A percentile compares a stretch with the other conserved stretches of the same genome.
Conservation (phyloP, 35 echinoderm and acorn worm genomes). For the Chiridota heheva region DNA sequence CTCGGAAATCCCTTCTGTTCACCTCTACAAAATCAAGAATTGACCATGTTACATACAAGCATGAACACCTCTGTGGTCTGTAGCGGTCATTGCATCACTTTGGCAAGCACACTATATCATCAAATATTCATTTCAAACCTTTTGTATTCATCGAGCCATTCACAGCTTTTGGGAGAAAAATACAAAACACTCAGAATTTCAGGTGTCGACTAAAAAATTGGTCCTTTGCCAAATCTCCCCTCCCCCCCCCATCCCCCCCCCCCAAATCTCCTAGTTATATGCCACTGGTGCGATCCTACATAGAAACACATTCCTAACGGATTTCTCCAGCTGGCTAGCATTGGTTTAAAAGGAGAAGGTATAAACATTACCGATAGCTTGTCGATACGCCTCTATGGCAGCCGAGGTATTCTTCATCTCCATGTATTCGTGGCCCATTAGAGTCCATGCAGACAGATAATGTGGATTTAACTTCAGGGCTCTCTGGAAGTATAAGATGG, state of each 20-base stretch:
- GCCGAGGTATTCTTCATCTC: conserved; percentile 99
- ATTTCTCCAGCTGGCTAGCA: too few species aligned
- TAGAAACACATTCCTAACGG: too few species aligned
- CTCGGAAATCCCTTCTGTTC: conserved; percentile 91
- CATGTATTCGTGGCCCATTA: conserved; percentile 98
- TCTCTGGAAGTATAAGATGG: conserved; percentile 92
- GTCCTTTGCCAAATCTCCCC: too few species aligned
- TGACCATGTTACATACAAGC: background rate
- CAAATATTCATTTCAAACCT: background rate
- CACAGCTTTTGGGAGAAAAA: background rate
- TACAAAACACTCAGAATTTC: background rate
- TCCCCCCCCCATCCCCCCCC: too few species aligned
- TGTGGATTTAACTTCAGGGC: conserved; percentile 94
- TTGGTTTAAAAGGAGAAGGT: too few species aligned
- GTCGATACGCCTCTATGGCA: conserved; percentile 96
- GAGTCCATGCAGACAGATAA: conserved; percentile 95
- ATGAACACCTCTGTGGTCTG: background rate
- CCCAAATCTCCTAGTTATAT: too few species aligned
- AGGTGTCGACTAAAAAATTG: too few species aligned
- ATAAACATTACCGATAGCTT: conserved; percentile 91
- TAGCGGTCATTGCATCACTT: too few species aligned
- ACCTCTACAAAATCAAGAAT: conserved; percentile 59
- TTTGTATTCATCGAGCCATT: background rate
- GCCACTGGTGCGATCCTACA: too few species aligned
- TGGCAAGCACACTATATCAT: background rate